phyloP scores from a whole-genome alignment of 2,888 invertebrate species.

The Hylaea fasciaria region DNA sequence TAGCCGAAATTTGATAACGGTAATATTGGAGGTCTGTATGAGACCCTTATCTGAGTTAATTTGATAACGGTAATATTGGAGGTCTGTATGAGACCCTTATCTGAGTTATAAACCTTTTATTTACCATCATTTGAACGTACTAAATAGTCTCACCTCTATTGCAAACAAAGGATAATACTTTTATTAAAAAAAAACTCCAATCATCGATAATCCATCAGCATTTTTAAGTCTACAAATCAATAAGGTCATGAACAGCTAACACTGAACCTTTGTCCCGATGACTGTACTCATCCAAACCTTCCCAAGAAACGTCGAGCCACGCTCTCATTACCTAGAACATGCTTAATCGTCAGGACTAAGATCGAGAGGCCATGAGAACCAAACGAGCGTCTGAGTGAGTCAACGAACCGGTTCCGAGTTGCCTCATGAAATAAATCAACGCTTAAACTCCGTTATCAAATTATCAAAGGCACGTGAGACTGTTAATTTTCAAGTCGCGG shows the following conservation, averaged over 20 bases:
- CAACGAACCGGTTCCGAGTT: slow-evolving; percentile 62
- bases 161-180: no score
- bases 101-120: no score
- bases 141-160: no score
- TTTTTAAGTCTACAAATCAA: neutral
- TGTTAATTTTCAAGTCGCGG: slow-evolving; percentile 69
- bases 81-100: no score
- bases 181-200: no score
- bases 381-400: slow-evolving; percentile 1
- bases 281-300: neutral
- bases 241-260: slow-evolving; percentile 1
- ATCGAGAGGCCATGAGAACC: slow-evolving; percentile 73
- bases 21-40: no score
- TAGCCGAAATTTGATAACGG: no score
- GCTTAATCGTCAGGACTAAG: slow-evolving; percentile 55
- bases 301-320: slow-evolving; percentile 26
- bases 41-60: no score
- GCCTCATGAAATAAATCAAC: slow-evolving; percentile 75
- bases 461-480: slow-evolving; percentile 82
- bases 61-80: no score
- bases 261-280: slow-evolving; percentile 11
- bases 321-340: slow-evolving; percentile 45
- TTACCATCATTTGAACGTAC: no score
- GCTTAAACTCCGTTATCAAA: slow-evolving; percentile 77
- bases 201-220: no score